A percentile compares a stretch with the other conserved stretches of the same genome.
Evolutionary conservation across 2,113 vertebrate species (phyloP).

Genomic region (Herpailurus yagouaroundi): DNA sequence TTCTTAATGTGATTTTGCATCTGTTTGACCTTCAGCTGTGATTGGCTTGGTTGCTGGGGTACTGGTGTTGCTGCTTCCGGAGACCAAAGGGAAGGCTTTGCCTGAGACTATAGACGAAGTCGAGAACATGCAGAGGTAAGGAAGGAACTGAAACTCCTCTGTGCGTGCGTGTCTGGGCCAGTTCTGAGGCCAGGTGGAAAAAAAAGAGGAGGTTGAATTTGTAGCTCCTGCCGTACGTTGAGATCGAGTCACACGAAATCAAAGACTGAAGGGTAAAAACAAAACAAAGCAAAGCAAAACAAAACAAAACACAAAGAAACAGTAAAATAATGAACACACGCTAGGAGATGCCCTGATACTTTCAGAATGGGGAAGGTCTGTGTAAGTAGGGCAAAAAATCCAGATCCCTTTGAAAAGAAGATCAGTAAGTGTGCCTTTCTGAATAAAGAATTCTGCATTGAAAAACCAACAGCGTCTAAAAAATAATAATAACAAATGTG

Average conservation of each 20-base stretch:
- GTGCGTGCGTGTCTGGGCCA: rapidly evolving
- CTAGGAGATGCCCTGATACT: not conserved
- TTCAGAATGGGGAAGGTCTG: not conserved
- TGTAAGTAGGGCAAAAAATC: not conserved
- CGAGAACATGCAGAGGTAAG: constrained; percentile 89
- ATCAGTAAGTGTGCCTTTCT: not conserved
- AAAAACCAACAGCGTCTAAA: not conserved
- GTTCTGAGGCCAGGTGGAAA: not conserved
- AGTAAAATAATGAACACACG: not conserved
- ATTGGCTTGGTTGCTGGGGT: constrained; percentile 87
- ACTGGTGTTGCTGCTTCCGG: constrained; percentile 91
- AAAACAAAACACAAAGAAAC: no score
- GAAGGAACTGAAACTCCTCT: not conserved
- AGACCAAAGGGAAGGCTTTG: constrained; percentile 90
- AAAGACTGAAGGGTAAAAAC: not conserved
- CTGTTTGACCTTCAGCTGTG: constrained; percentile 83
- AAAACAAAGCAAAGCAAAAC: not conserved
- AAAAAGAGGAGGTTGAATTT: not conserved
- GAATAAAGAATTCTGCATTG: not conserved
- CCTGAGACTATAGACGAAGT: constrained; percentile 92
- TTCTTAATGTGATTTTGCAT: not conserved
- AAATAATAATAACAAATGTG: not conserved
- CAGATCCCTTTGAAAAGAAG: not conserved
- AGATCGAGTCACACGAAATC: not conserved
- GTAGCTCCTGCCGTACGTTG: not conserved